phyloP scores from a whole-genome alignment of 2,888 invertebrate genomes.

The Koerneria pararmatus region DNA sequence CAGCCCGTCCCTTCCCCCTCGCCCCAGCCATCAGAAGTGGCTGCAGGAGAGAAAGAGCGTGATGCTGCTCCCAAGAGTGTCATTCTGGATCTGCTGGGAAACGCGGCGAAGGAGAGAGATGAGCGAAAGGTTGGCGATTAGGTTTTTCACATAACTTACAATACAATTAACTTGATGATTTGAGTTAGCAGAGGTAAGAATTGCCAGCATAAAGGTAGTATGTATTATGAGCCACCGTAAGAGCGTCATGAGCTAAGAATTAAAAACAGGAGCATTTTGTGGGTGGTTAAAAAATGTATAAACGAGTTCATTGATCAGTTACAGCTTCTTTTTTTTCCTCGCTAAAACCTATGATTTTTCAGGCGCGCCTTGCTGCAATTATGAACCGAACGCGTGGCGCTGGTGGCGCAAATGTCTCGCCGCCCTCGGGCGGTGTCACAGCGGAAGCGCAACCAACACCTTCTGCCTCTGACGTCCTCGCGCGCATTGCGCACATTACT shows the following conservation, averaged over 20 bases:
- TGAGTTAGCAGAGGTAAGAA: no score
- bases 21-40: no score
- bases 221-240: no score
- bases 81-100: conserved; percentile 20
- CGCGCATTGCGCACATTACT: conserved; percentile 22
- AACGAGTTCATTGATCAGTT: no score
- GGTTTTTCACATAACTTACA: not conserved
- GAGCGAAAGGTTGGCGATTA: conserved; percentile 21
- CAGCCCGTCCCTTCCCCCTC: no score
- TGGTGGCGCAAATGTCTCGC: not conserved
- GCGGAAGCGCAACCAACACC: not conserved
- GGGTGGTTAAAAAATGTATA: no score
- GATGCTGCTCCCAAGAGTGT: conserved; percentile 21
- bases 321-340: no score
- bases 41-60: conserved; percentile 23
- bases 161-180: no score
- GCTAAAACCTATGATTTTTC: not conserved
- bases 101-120: conserved; percentile 20
- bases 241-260: no score
- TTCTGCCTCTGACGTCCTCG: conserved; percentile 12
- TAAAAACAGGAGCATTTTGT: no score
- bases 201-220: no score
- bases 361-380: conserved; percentile 22
- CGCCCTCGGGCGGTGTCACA: not conserved
- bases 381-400: conserved; percentile 23